These are phyloP conservation scores for Cryptoleucopteryx plumbea DNA, from an alignment of 2,113 vertebrate genomes.

Conservation along the genomic window DNA sequence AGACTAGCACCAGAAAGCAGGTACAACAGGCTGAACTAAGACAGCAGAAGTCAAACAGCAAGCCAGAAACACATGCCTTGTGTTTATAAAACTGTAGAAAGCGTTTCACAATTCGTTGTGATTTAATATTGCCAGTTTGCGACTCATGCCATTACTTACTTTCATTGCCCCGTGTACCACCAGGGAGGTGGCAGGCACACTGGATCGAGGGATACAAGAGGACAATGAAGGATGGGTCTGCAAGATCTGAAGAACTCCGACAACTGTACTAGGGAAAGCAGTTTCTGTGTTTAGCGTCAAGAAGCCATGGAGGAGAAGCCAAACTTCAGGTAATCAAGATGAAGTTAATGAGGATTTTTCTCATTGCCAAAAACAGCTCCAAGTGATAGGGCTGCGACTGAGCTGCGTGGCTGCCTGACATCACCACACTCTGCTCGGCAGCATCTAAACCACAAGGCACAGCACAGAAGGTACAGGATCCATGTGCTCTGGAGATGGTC, in stretches of 20 bases:
- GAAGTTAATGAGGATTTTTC: neutral
- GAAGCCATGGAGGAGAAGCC: neutral
- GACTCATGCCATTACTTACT: neutral
- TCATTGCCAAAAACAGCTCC: neutral
- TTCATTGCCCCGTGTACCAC: neutral
- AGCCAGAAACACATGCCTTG: neutral
- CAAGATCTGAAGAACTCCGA: neutral
- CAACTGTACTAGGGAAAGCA: neutral
- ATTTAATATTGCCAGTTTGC: neutral
- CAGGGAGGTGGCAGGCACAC: neutral
- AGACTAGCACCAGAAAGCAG: neutral
- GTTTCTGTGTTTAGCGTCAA: neutral
- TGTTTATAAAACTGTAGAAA: too few species aligned
- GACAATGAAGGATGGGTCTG: neutral
- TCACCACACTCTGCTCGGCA: neutral
- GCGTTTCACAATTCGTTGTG: neutral
- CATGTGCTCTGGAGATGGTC: neutral
- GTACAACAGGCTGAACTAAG: neutral
- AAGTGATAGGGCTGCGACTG: too few species aligned
- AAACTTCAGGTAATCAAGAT: neutral
- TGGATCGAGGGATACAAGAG: neutral
- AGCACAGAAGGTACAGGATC: neutral
- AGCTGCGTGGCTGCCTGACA: neutral
- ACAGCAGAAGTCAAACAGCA: neutral
- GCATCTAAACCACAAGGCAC: too few species aligned